These are phyloP conservation scores for Xenotilapia flavipinnis DNA, from an alignment of 2,113 vertebrate species.

Conservation along the genomic window DNA sequence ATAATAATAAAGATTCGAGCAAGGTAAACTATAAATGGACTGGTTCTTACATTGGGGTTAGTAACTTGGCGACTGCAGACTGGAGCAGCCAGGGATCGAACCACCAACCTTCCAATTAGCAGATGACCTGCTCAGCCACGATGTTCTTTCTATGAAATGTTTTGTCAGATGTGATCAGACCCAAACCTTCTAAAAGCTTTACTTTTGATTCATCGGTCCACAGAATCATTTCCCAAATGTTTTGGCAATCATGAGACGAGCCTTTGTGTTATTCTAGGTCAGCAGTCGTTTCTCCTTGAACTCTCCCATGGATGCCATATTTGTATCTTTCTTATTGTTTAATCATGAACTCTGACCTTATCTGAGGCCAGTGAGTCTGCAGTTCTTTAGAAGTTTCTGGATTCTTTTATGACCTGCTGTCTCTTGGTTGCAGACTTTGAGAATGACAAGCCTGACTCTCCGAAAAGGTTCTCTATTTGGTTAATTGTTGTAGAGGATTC, in stretches of 20 bases:
- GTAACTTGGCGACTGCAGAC: neutral
- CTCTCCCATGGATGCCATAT: neutral
- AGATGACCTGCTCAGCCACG: neutral
- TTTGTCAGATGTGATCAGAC: neutral
- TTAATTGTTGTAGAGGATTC: neutral
- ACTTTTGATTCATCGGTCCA: neutral
- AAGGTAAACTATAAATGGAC: neutral
- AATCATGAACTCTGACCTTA: neutral
- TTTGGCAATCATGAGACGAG: neutral
- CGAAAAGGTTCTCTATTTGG: neutral
- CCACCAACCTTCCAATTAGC: neutral
- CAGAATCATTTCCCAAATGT: neutral
- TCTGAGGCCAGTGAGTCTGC: neutral
- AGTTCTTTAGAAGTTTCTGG: neutral
- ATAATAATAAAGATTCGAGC: neutral
- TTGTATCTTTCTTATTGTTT: neutral
- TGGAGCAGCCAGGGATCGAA: neutral
- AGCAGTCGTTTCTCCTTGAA: neutral
- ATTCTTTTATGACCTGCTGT: neutral
- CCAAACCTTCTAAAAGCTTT: neutral
- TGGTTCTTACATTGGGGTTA: neutral
- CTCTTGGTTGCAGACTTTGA: neutral
- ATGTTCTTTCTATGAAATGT: neutral
- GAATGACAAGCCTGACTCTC: neutral
- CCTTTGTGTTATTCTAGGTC: neutral